Conservation (phyloP, 2,797 vertebrate species). For the Spatula clypeata region DNA sequence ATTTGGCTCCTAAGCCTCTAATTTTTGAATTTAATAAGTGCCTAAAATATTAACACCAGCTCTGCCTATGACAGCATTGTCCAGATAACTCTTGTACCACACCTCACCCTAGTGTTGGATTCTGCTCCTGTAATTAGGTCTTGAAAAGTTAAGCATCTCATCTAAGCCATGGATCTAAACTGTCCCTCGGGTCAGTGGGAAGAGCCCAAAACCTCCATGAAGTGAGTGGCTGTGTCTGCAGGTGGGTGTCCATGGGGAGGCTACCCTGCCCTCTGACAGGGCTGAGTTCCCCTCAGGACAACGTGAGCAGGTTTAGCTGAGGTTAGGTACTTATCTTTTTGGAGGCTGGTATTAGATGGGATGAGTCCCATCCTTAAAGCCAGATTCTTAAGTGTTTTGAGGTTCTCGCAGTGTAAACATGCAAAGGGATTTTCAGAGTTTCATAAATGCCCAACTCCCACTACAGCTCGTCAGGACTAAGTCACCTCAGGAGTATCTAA, state of each 20-base stretch:
- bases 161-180: neutral
- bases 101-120: neutral
- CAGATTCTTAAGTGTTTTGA: neutral
- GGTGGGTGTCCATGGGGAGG: neutral
- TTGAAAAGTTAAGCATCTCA: neutral
- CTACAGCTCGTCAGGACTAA: neutral
- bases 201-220: neutral
- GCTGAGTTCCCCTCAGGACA: neutral
- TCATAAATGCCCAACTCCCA: neutral
- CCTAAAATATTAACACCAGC: neutral
- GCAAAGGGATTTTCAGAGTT: neutral
- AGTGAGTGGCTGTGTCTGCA: rapidly evolving
- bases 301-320: rapidly evolving
- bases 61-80: neutral
- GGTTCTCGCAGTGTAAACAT: neutral
- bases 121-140: neutral
- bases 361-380: neutral
- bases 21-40: neutral
- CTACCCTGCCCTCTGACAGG: neutral
- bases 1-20: neutral
- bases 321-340: neutral
- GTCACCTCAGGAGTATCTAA: neutral
- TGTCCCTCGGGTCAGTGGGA: neutral
- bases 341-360: neutral
- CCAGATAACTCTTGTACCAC: neutral